Evolutionary conservation across 2,888 invertebrate species (phyloP), one percentile per base, ranked within the genome.

Genomic region (Epinotia ramella): DNA sequence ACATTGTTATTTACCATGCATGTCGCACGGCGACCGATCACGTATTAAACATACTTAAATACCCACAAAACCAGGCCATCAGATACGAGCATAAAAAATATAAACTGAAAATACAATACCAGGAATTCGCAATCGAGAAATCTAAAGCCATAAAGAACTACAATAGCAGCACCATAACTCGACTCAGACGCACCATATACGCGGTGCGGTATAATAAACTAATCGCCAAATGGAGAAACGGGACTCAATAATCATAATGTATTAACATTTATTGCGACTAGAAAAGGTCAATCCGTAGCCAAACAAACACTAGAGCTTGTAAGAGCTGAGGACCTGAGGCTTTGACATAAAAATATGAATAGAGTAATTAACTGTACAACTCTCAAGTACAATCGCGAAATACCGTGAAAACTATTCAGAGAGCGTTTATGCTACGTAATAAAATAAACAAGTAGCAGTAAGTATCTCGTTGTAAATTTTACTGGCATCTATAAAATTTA

Each of bases 321-420:
- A 76, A 82, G 79, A 40, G 69, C 73, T 33, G 75, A 79, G 80
- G 79, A 81, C 78, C 78, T 73, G 79, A 73, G 79, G 79, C 78
- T 79, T 79, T 78, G 76, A 79, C 77, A 79, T 68, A 81, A 82
- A 83, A 80, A 78, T 57, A 73, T 80, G 78, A 82, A 84, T 83
- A 78, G 80, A 80, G 78, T 85, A 85, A 87, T 88, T 87, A 86
- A 83, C 78, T 84, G 71, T 79, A 85, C 80, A 81, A 80, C 80
- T 80, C 86, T 87, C 80, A 70, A 82, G 77, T 79, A 72, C 80
- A 79, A 77, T 79, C 78, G 79, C 80, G 78, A 71, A 71, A 71
- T 71, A 75, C 53, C 28, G 59, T 49, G 44, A 60, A 66, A 60
- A 60, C 53, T 20, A 44, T 66, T 74, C 66, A 75, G 53, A 53